Base-by-base conservation (phyloP, 2,797 vertebrate genomes). In the Enteromius argenteus region DNA sequence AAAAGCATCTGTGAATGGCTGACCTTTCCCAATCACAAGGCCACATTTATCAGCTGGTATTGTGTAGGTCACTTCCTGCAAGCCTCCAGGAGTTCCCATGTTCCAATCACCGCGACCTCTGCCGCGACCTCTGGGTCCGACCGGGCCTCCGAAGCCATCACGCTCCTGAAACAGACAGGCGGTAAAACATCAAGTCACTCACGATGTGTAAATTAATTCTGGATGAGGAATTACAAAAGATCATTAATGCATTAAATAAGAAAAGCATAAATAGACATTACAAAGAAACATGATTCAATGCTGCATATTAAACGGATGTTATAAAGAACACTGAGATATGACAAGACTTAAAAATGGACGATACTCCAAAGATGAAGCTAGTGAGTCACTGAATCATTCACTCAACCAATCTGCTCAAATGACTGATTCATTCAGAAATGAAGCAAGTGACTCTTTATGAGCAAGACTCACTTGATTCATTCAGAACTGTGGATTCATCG, bases 1-100 rank as follows among this genome's bases (percentile, higher is more conserved):
- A 27, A 27, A 60, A 13, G 10, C 5, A 10, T 10, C n/a, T 58
- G 56, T 23, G n/a, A 58, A 27, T 5, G 56, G 11, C 21, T 14
- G 58, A 99, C 98, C 98, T 98, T 98, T 99, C 84, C 98, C 98
- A 49, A 99, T 99, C 87, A 99, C 98, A 0, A 99, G 97, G 49
- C 98, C 98, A 35, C 98, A 99, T 88, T 99, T 99, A 89, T 99
- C 98, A 0, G 98, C 98, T 1, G 98, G 98, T 90, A 99, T 97
- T 0, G 97, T 97, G 86, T 99, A 99, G 0, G 98, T 99, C 80
- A 99, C 96, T 87, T 99, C 98, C 93, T 99, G 98, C 90, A 99
- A 87, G 0, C 97, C 97, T 4, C 96, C 96, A 0, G 96, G 93
- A 0, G 96, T 89, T 5, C 96, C 97, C 88, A 97, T 88, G 51